Evolutionary conservation across 2,797 vertebrate genomes (phyloP).

Genomic region (Pseudochirops cupreus): DNA sequence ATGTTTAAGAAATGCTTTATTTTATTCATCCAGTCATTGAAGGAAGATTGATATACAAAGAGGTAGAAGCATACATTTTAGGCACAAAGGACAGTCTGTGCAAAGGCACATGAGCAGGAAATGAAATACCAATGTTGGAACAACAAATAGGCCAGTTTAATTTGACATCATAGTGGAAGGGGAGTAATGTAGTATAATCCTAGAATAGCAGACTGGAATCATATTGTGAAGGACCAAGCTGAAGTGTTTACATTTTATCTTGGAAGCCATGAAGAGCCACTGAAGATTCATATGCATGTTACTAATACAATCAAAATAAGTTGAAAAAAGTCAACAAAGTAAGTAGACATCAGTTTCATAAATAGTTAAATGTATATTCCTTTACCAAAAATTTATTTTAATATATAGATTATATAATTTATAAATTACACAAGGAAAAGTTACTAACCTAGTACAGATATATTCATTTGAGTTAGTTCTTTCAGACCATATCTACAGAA

Average conservation of each 20-base stretch:
- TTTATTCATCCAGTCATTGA: neutral
- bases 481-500: slow-evolving; percentile 4
- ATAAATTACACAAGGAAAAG: neutral
- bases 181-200: neutral
- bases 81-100: neutral
- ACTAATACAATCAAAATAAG: neutral
- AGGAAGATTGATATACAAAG: neutral
- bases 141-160: neutral
- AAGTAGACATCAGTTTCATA: neutral
- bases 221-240: neutral
- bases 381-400: slow-evolving; percentile 31
- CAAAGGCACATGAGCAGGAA: neutral
- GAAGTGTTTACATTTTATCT: neutral
- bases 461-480: slow-evolving; percentile 40
- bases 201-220: neutral
- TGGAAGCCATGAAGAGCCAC: neutral
- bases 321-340: neutral
- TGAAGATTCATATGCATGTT: neutral
- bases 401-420: slow-evolving; percentile 19
- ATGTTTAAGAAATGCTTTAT: neutral
- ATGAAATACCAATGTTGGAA: neutral
- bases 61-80: neutral
- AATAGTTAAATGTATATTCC: neutral
- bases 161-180: neutral
- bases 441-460: slow-evolving; percentile 13